Percentiles rank a stretch among this genome's conserved stretches.
These are phyloP conservation scores for Macquaria ambigua DNA, from an alignment of 2,113 vertebrate genomes.

Conservation along the genomic window DNA sequence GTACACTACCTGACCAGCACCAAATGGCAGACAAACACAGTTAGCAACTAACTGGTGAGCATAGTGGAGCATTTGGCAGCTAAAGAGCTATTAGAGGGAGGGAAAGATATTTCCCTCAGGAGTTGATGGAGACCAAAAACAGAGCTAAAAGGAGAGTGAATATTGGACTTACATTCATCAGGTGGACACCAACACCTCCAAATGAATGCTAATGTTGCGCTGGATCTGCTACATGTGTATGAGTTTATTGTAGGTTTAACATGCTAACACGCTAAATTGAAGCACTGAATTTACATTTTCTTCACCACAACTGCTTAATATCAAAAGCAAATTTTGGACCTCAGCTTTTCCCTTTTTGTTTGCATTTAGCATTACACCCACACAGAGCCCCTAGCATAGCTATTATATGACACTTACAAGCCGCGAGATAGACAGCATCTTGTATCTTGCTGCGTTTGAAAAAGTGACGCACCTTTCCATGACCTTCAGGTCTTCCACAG, in stretches of 20 bases:
- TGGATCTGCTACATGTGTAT: not conserved
- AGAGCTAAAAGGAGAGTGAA: no score
- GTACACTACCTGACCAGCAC: no score
- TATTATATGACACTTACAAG: not conserved
- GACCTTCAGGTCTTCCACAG: slow-evolving; percentile 36
- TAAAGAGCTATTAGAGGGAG: no score
- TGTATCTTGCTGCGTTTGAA: not conserved
- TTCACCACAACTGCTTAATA: not conserved
- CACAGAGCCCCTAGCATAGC: not conserved
- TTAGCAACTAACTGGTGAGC: no score
- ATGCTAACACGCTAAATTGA: not conserved
- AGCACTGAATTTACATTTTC: not conserved
- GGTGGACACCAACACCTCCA: not conserved
- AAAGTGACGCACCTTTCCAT: slow-evolving; percentile 23
- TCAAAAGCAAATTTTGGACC: not conserved
- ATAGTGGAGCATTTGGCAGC: not conserved
- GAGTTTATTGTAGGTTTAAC: not conserved
- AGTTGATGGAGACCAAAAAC: not conserved
- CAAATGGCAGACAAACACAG: no score
- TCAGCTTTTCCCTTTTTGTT: not conserved
- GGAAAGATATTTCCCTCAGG: not conserved
- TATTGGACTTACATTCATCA: no score
- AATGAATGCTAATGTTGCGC: not conserved
- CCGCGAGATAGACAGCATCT: not conserved
- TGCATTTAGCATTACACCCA: not conserved